Evolutionary conservation across 2,113 vertebrate genomes (phyloP).

Genomic region (Pachycephala philippinensis): DNA sequence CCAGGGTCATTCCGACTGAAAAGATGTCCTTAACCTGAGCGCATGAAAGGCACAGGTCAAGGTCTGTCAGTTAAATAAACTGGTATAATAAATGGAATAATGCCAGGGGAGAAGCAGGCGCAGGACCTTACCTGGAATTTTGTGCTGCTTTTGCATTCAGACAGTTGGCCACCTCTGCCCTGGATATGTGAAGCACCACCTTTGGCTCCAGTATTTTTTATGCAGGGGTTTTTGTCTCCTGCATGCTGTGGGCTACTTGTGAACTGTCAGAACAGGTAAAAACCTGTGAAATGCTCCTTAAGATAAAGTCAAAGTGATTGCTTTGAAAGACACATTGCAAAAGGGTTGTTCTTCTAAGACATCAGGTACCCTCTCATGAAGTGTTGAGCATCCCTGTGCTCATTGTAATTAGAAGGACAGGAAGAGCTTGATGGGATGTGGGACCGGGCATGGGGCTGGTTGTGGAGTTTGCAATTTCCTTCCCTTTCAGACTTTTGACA

Average conservation of each 20-base stretch:
- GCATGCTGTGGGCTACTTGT: background rate
- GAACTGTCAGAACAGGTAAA: background rate
- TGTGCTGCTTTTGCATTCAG: background rate
- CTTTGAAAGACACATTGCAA: background rate
- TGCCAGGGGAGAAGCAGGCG: background rate
- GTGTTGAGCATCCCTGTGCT: background rate
- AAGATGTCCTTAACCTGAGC: background rate
- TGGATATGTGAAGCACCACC: background rate
- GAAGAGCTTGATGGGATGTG: background rate
- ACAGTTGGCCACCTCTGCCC: background rate
- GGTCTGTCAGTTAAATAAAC: background rate
- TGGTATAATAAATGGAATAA: background rate
- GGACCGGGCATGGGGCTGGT: rapidly evolving
- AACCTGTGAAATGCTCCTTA: background rate
- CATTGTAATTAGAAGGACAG: background rate
- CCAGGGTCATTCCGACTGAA: background rate
- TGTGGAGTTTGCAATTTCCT: background rate
- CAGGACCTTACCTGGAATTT: background rate
- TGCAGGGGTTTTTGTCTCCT: background rate
- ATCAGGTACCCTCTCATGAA: background rate
- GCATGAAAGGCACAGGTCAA: background rate
- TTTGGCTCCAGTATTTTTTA: background rate
- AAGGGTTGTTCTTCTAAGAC: background rate
- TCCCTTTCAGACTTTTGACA: background rate
- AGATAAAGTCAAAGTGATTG: background rate